Conservation (phyloP, 2,797 vertebrate genomes). For the Tadarida brasiliensis region DNA sequence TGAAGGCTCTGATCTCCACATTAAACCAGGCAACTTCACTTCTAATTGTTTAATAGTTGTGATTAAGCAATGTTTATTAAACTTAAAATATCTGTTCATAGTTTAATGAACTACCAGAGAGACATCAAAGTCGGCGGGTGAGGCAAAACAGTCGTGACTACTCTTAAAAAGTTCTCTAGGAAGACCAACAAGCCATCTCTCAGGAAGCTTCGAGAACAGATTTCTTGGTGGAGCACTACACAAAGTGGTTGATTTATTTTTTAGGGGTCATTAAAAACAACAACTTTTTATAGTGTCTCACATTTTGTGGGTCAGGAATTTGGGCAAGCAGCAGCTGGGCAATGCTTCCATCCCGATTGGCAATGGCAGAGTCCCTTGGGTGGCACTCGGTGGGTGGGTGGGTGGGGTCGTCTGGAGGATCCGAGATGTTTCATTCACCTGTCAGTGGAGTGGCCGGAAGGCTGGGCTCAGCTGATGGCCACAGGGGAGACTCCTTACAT, state of each 20-base stretch:
- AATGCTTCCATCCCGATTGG: not conserved
- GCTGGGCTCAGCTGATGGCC: not conserved
- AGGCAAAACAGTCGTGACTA: not conserved
- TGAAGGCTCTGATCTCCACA: not conserved
- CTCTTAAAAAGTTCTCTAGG: not conserved
- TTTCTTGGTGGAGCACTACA: not conserved
- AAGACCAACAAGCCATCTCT: not conserved
- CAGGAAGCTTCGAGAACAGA: not conserved
- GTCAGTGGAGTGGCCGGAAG: not conserved
- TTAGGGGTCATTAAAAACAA: not conserved
- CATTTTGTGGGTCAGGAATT: not conserved
- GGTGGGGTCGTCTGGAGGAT: not conserved
- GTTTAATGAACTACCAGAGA: not conserved
- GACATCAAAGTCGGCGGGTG: not conserved
- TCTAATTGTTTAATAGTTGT: not conserved
- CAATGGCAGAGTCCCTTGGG: not conserved
- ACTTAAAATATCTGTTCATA: not conserved
- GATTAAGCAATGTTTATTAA: not conserved
- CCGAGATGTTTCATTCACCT: not conserved
- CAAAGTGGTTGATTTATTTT: not conserved
- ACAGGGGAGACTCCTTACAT: not conserved
- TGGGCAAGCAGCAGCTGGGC: not conserved
- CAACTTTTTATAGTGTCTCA: not conserved
- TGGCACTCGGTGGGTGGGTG: fast-evolving
- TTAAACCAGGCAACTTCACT: not conserved